A percentile compares a stretch with the other conserved stretches of the same genome.
phyloP scores from a whole-genome alignment of 2,797 vertebrate genomes.

The Enteromius afrohamiltoni region DNA sequence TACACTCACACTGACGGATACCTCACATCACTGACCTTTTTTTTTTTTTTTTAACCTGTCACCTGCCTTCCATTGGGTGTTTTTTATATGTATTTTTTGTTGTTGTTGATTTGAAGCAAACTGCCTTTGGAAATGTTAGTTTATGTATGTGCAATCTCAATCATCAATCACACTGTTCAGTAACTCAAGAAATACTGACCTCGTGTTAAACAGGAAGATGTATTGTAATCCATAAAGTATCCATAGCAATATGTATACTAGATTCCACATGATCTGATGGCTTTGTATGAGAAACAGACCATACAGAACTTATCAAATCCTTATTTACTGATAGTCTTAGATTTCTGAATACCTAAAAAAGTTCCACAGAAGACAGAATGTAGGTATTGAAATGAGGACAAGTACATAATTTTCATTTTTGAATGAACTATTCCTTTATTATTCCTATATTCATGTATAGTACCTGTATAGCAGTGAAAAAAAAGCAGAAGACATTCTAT shows the following conservation, averaged over 20 bases:
- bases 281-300: neutral
- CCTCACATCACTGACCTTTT: constrained; percentile 31
- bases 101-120: constrained; percentile 37
- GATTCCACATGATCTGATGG: neutral
- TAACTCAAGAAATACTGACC: neutral
- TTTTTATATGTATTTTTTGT: neutral
- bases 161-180: constrained; percentile 6
- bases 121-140: constrained; percentile 16
- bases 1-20: constrained; percentile 36
- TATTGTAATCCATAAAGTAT: neutral
- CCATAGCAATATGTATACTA: neutral
- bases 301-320: neutral
- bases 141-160: neutral
- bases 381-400: neutral
- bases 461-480: neutral
- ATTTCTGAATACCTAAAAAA: neutral
- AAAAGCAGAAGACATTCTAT: neutral
- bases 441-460: neutral
- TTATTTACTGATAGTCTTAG: neutral
- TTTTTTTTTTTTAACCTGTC: constrained; percentile 21
- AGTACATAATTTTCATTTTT: neutral
- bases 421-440: neutral
- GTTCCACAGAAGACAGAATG: neutral
- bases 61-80: constrained; percentile 45
- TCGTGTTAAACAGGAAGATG: neutral